Base-by-base conservation (phyloP, 2,113 vertebrate genomes). In the Leucopternis melanops region DNA sequence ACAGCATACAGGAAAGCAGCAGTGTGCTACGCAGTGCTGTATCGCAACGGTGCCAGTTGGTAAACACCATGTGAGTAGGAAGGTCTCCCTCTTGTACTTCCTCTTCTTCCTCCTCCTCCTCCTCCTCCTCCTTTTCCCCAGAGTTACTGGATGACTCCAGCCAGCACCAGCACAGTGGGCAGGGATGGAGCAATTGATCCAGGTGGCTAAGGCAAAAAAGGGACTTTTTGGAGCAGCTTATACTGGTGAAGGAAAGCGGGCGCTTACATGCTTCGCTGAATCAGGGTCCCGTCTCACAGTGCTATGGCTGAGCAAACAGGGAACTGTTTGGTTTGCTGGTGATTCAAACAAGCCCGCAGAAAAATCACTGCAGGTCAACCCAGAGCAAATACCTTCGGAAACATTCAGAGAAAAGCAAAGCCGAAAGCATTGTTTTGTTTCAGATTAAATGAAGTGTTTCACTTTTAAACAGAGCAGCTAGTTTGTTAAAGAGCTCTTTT, bases 261-360 rank as follows among this genome's bases (percentile, higher is more conserved):
- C 63, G 65, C 65, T 62, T 57, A 70, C 0, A 1, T 38, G 54
- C 50, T 90, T 58, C 9, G 7, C 62, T 70, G 71, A 65, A 11
- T 25, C 0, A 0, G 45, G 79, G 82, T 92, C 87, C 50, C 85
- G 55, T 40, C 79, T 77, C 40, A 1, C 58, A 75, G 85, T 2
- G 1, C 40, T 49, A 31, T 7, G 72, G 94, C 94, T 94, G 88
- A 94, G 95, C 91, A 97, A 97, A 97, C 82, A 80, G 63, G 63
- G 72, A 77, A 40, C 69, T 95, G 86, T 95, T 96, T 92, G 75
- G 63, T 92, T 95, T 95, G 83, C 86, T 83, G 80, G 49, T 16
- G 80, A 86, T 59, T 86, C 92, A 96, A 90, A 94, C 66, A 93
- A 92, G 50, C 72, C 74, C 65, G 67, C 57, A 92, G 75, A 88